Base-by-base conservation (phyloP, 2,113 vertebrate species). In the Kryptolebias marmoratus region DNA sequence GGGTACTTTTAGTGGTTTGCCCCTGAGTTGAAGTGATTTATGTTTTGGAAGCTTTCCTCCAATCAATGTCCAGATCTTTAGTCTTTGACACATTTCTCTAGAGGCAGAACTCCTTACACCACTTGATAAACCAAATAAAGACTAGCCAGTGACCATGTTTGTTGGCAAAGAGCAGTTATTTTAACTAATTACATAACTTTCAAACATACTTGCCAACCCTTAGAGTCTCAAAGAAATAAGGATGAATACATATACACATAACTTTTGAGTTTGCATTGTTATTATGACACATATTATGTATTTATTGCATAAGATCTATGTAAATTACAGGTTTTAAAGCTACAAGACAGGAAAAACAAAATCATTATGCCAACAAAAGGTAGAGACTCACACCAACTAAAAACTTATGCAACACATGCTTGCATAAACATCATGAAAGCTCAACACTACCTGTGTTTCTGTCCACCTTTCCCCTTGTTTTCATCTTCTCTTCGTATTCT, bases 371-470 rank as follows among this genome's bases (percentile, higher is more conserved):
- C 31, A 44, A 56, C 13, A 15, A 54, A 69, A 58, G 53, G 67
- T 44, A 50, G n/a, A 54, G 31, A 55, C 15, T 73, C 39, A 42
- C 39, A 42, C 5, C 5, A 9, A 82, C 65, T 31, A 39, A 18
- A 12, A 71, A 53, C 10, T 68, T 56, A 55, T 65, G 61, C 44
- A 75, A 58, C 55, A 50, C 45, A 44, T 30, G 44, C 49, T 78
- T 57, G 54, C 62, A 65, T 65, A 49, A 54, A 31, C 0, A 1
- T 67, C 22, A 56, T 39, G 31, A 72, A 75, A 57, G 49, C 11
- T 10, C 52, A 68, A 52, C 39, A 42, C 39, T 42, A 42, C 39
- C 61, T 49, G 55, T 16, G 4, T 44, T 61, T 70, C 7, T 28
- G 1, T 11, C 31, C 48, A 32, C 49, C n/a, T 18, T 52, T 57